These are phyloP conservation scores for Gnathonemus longibarbis DNA, from an alignment of 2,113 vertebrate genomes.

Conservation along the genomic window DNA sequence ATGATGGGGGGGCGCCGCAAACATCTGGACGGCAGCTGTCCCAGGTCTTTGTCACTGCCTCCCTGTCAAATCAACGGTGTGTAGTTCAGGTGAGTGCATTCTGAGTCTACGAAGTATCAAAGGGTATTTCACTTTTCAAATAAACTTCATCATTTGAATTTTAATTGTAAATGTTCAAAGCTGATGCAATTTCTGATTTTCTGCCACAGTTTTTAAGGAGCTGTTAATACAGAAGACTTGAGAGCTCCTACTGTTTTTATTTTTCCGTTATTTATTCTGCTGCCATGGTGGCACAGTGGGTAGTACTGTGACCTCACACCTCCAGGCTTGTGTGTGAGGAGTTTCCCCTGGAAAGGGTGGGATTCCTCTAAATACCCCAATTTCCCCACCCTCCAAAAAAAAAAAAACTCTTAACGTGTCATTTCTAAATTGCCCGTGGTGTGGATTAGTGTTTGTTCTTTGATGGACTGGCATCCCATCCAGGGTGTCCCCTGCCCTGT, in stretches of 20 bases:
- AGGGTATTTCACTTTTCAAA: neutral
- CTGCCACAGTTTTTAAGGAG: neutral
- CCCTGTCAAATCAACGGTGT: neutral
- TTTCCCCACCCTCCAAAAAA: neutral
- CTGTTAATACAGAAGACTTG: neutral
- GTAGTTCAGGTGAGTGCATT: neutral
- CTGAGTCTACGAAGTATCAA: neutral
- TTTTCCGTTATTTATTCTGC: neutral
- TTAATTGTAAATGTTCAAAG: neutral
- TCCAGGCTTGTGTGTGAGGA: neutral
- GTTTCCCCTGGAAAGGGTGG: neutral
- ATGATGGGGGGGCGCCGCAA: neutral
- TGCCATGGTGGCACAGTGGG: neutral
- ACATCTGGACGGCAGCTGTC: constrained; percentile 13
- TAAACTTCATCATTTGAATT: neutral
- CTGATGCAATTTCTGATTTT: neutral
- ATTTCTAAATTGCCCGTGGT: neutral
- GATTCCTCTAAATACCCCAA: neutral
- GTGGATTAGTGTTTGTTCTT: neutral
- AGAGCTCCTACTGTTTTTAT: neutral
- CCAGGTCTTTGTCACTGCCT: neutral
- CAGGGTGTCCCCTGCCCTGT: neutral
- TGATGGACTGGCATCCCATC: neutral
- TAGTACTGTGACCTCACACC: neutral
- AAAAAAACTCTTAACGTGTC: neutral